Base-by-base conservation (phyloP, 2,113 vertebrate genomes). In the Echinops telfairi region DNA sequence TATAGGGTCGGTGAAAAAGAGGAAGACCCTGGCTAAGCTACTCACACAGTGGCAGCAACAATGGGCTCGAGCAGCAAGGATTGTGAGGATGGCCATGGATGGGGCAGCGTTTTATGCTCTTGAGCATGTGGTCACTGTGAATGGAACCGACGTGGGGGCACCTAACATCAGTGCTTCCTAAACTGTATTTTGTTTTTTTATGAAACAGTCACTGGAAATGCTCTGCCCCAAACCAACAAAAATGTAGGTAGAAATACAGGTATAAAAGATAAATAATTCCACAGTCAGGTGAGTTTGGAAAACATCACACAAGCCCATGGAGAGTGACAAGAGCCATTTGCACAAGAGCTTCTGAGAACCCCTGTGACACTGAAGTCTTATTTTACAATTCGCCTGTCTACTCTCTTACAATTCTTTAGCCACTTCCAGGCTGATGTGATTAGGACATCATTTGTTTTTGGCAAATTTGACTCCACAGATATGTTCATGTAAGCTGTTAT, bases 241-340 rank as follows among this genome's bases (percentile, higher is more conserved):
- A 53, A 53, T 53, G 47, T 53, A 53, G 47, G 47, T 53, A 53
- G 47, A 53, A 88, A 64, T 9, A 60, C 4, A 36, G 1, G 11
- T 15, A 60, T 7, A 38, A n/a, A 17, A 36, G 12, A 38, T 31
- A 80, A 68, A 79, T 47, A 15, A 60, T 53, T 92, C 73, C 40
- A 83, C 2, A 71, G 47, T 64, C 43, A 93, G 73, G 40, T 27
- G 58, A 66, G 36, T 68, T 66, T 71, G 33, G 70, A 88, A 75
- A 68, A 85, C 25, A 76, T 17, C 31, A 33, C 5, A 71, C 14
- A 1, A 7, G 43, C 6, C 58, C 29, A 68, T 86, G 31, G 33
- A 86, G 47, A 85, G 57, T 15, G 53, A 71, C 75, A 85, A 75
- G 53, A 36, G 76, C 87, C 11, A n/a, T 70, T 91, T 73, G 76